Conservation (phyloP, 2,113 vertebrate genomes). For the Emydocephalus ijimae region DNA sequence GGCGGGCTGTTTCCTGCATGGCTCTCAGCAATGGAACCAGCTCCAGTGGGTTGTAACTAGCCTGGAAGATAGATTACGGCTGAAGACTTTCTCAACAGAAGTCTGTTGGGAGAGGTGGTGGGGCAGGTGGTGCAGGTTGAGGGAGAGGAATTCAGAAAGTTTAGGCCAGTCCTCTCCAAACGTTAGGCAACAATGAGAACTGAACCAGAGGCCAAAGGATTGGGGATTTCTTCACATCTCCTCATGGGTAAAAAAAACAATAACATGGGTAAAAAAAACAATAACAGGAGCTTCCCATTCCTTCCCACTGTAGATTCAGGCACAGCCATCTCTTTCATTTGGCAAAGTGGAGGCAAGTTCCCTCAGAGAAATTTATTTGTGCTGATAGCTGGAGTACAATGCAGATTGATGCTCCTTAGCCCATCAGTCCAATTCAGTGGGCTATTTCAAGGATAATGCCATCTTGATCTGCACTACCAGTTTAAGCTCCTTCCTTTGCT, state of each 20-base stretch:
- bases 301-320: background rate
- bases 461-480: background rate
- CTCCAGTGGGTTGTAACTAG: conserved; percentile 43
- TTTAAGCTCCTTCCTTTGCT: background rate
- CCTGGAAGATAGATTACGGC: conserved; percentile 36
- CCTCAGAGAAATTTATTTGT: background rate
- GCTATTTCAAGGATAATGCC: background rate
- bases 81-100: conserved; percentile 45
- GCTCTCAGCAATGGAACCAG: conserved; percentile 39
- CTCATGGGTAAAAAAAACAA: no score
- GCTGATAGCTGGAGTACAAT: background rate
- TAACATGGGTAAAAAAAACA: background rate
- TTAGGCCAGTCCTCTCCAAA: background rate
- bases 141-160: background rate
- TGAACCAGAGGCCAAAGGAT: background rate
- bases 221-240: background rate
- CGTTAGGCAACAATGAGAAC: background rate
- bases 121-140: background rate
- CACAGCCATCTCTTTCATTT: background rate
- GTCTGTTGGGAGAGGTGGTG: background rate
- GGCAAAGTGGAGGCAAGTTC: background rate
- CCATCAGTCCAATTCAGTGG: background rate
- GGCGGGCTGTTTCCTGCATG: conserved; percentile 78
- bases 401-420: background rate
- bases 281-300: background rate